Base-by-base conservation (phyloP, 2,888 invertebrate species). In the Sinotaia quadrata region DNA sequence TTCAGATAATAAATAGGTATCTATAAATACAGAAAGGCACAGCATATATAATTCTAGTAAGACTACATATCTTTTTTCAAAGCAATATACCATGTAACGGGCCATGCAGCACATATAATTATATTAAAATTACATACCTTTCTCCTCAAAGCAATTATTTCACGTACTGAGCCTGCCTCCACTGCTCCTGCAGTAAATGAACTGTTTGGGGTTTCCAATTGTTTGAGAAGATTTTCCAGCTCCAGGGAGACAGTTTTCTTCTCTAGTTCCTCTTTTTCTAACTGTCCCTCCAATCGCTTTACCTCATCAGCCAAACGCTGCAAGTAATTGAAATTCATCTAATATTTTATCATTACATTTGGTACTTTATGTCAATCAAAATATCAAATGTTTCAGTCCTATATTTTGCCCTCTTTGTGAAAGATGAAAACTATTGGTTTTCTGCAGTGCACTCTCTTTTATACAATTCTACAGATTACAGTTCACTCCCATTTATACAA, bases 181-280 rank as follows among this genome's bases (percentile, higher is more conserved):
- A 56, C 41, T 8, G 54, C 27, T 36, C 54, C 10, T 7, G 5
- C 41, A 1, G 33, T 44, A 29, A 27, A 15, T 18, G 62, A 18
- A 31, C 37, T 10, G 18, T 33, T 12, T 18, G 68, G 15, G 3
- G 56, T 44, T 60, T 75, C 74, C 58, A 78, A 56, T 37, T 71
- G 72, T 21, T 62, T 21, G 15, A 77, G 65, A 2, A 72, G 57
- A 12, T 75, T 73, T 10, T 70, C 69, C 31, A 80, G 69, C 60
- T 81, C 79, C 18, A 68, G 73, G 21, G 66, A 68, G 29, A 80
- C 41, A n/a, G 80, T 44, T 31, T 76, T 69, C 12, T 74, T 77
- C 69, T 81, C 78, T 24, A 71, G 75, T 37, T 75, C 73, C 33
- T 79, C 56, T 21, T 31, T 47, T 5, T 56, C 54, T 24, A 67